Base-by-base conservation (phyloP, 2,888 invertebrate genomes). In the Erannis defoliaria region DNA sequence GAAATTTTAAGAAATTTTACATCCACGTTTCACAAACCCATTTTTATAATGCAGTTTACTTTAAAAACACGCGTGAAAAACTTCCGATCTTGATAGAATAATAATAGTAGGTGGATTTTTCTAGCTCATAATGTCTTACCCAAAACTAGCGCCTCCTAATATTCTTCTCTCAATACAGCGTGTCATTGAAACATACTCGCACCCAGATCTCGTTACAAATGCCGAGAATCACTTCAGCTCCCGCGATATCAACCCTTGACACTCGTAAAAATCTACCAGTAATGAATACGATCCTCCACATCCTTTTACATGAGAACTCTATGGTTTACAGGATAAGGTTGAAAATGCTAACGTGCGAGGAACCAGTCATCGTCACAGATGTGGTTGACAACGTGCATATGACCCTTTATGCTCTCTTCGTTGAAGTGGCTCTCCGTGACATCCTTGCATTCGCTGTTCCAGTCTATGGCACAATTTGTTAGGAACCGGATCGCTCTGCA, bases 391-490 rank as follows among this genome's bases (percentile, higher is more conserved):
- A 92, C 89, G 59, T 90, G 88, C 63, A 84, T 82, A 60, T 89
- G 90, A 0, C 92, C 92, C n/a, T 82, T 83, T 23, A 91, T 84
- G 61, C 86, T 87, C 59, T 90, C 90, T 59, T 85, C 86, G 46
- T 89, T 88, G 71, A 89, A 91, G 70, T 82, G 84, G 31, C 78
- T 85, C n/a, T 90, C 89, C 0, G 87, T 85, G 0, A 88, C 80
- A 8, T 87, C 86, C 55, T 76, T 83, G 68, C 92, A 92, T 46
- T 91, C 90, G 0, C 80, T 69, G 58, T 91, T 92, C 92, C 92
- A 92, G 67, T 90, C 86, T 62, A 84, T 75, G 0, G 89, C 91
- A 64, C 92, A 90, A 67, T 82, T 86, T 37, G 85, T 85, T 21
- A 90, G 77, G 43, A 82, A 76, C 37, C 82, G 84, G 55, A 90